These are phyloP conservation scores for Camptogramma bilineatum DNA, from an alignment of 2,888 invertebrate species.

Conservation along the genomic window DNA sequence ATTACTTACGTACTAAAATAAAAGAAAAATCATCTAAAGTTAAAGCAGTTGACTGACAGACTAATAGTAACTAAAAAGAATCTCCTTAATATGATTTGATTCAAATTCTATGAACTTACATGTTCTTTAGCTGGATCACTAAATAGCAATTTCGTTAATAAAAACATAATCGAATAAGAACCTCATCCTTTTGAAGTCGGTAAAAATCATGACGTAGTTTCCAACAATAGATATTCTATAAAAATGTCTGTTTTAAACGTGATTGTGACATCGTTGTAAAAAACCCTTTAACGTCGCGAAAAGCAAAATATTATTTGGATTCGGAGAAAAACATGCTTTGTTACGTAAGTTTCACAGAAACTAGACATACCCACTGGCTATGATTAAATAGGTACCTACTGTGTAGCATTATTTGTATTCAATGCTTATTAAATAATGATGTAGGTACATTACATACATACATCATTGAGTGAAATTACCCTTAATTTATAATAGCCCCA, in stretches of 20 bases:
- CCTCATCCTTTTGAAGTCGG: not conserved
- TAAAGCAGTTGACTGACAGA: too few species aligned
- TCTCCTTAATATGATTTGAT: too few species aligned
- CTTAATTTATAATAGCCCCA: too few species aligned
- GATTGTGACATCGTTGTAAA: conserved; percentile 9
- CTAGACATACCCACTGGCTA: conserved; percentile 1
- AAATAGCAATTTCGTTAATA: not conserved
- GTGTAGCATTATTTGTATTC: not conserved
- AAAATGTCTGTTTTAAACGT: conserved; percentile 5
- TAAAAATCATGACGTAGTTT: not conserved
- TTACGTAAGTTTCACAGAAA: not conserved
- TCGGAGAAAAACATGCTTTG: conserved; percentile 3
- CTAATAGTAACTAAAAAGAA: too few species aligned
- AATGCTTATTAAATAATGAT: not conserved
- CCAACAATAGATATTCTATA: not conserved
- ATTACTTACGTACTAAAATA: not conserved
- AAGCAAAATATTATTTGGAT: conserved; percentile 1
- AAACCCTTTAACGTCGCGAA: conserved; percentile 7
- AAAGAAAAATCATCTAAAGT: not conserved
- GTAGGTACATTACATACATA: too few species aligned
- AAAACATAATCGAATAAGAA: not conserved
- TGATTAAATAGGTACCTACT: not conserved
- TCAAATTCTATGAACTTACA: too few species aligned
- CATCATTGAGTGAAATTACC: too few species aligned
- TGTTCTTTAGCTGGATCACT: not conserved